phyloP scores from a whole-genome alignment of 2,113 vertebrate genomes.

The Turdus rufiventris region DNA sequence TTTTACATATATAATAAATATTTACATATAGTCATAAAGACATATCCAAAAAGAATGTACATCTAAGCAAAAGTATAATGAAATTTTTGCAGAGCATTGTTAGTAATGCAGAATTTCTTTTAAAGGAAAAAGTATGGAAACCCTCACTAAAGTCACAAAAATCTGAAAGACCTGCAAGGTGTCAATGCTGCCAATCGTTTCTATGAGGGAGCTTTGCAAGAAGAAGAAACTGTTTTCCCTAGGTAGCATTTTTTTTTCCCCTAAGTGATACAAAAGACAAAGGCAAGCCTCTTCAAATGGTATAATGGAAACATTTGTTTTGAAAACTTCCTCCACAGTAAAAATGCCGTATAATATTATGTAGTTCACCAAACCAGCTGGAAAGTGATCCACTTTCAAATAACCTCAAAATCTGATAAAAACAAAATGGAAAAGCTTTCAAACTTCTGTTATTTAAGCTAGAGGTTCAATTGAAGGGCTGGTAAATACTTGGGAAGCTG shows the following conservation, averaged over 20 bases:
- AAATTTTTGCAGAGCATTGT: background rate
- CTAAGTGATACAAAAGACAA: conserved; percentile 10
- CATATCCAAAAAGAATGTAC: background rate
- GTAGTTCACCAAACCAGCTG: background rate
- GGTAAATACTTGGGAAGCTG: background rate
- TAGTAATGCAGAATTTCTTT: background rate
- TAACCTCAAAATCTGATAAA: background rate
- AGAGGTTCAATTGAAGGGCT: background rate
- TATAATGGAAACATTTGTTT: background rate
- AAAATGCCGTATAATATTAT: background rate
- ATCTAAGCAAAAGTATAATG: background rate
- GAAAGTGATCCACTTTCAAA: background rate
- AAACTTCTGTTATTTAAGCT: background rate
- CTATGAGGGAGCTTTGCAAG: background rate
- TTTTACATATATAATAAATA: background rate
- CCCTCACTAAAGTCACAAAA: background rate
- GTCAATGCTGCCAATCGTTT: background rate
- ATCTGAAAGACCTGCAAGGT: background rate
- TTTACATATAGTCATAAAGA: background rate
- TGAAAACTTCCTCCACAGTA: background rate
- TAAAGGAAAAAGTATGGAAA: background rate
- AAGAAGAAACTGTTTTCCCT: background rate
- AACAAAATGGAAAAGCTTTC: background rate
- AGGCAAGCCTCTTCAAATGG: background rate
- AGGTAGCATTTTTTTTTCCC: background rate